phyloP scores from a whole-genome alignment of 2,888 invertebrate genomes.

The Tridacna crocea region DNA sequence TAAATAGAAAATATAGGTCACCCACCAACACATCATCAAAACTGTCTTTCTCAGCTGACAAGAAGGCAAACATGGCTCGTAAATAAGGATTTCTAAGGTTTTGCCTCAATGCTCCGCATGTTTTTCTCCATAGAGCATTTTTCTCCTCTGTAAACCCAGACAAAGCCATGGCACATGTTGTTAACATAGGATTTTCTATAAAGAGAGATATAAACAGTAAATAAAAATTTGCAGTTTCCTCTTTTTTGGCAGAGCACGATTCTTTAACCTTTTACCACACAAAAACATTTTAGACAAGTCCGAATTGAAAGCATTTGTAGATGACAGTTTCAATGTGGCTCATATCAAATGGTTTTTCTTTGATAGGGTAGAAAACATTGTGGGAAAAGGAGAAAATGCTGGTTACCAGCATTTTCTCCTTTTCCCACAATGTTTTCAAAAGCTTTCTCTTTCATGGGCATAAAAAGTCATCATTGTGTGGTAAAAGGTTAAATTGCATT shows the following conservation, averaged over 20 bases:
- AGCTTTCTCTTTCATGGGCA: no score
- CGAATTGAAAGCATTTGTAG: neutral
- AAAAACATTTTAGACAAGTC: neutral
- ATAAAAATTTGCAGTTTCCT: no score
- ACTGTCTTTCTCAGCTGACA: slow-evolving; percentile 91
- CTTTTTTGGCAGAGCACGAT: no score
- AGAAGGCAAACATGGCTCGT: slow-evolving; percentile 94
- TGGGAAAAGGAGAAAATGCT: neutral
- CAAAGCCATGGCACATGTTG: slow-evolving; percentile 90
- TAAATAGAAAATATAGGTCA: no score
- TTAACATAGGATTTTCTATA: slow-evolving; percentile 43
- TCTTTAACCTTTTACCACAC: neutral
- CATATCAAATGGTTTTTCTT: no score
- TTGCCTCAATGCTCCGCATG: slow-evolving; percentile 89
- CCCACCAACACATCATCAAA: slow-evolving; percentile 91
- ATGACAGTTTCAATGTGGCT: no score
- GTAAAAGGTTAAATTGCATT: no score
- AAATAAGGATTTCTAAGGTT: slow-evolving; percentile 95
- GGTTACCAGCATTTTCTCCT: neutral
- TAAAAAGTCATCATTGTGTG: no score
- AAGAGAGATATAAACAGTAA: neutral
- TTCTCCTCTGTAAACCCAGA: slow-evolving; percentile 93
- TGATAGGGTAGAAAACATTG: neutral
- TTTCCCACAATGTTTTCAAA: neutral
- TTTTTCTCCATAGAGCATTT: slow-evolving; percentile 91